These are phyloP conservation scores for Operophtera brumata DNA, from an alignment of 2,888 invertebrate genomes.

Conservation along the genomic window DNA sequence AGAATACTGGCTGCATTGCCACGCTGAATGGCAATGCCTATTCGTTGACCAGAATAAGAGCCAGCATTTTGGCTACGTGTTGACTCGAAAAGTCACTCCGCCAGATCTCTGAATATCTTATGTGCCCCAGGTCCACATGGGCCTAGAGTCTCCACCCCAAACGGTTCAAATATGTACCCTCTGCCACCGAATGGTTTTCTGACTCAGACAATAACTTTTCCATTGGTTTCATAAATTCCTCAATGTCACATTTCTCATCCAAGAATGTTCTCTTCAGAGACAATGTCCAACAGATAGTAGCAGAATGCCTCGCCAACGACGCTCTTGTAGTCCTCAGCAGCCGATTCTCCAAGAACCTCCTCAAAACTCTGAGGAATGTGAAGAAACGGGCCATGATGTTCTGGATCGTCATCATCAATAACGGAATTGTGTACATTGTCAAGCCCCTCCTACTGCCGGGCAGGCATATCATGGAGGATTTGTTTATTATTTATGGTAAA, in stretches of 20 bases:
- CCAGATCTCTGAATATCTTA: too few species aligned
- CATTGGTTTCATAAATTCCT: too few species aligned
- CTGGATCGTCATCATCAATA: slow-evolving; percentile 49
- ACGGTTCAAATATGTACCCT: too few species aligned
- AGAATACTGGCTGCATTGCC: too few species aligned
- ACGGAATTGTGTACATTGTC: slow-evolving; percentile 43
- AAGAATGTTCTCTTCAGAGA: slow-evolving; percentile 32
- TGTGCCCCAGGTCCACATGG: too few species aligned
- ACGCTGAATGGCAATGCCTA: too few species aligned
- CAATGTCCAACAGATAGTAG: slow-evolving; percentile 42
- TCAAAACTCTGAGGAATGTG: slow-evolving; percentile 40
- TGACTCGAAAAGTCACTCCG: too few species aligned
- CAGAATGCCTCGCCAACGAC: slow-evolving; percentile 42
- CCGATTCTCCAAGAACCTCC: slow-evolving; percentile 47
- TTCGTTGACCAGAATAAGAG: too few species aligned
- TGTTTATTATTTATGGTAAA: slow-evolving; percentile 46
- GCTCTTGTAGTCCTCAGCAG: slow-evolving; percentile 36
- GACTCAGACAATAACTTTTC: too few species aligned
- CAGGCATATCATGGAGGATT: slow-evolving; percentile 52
- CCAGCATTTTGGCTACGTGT: too few species aligned
- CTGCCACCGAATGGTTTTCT: too few species aligned
- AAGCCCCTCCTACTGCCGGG: slow-evolving; percentile 50
- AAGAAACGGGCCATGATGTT: slow-evolving; percentile 53
- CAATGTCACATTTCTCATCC: neutral
- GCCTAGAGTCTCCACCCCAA: too few species aligned